Evolutionary conservation across 1,140 invertebrate genomes (phyloP), one percentile per base, ranked within the genome.

Genomic region (Calliphora vicina): DNA sequence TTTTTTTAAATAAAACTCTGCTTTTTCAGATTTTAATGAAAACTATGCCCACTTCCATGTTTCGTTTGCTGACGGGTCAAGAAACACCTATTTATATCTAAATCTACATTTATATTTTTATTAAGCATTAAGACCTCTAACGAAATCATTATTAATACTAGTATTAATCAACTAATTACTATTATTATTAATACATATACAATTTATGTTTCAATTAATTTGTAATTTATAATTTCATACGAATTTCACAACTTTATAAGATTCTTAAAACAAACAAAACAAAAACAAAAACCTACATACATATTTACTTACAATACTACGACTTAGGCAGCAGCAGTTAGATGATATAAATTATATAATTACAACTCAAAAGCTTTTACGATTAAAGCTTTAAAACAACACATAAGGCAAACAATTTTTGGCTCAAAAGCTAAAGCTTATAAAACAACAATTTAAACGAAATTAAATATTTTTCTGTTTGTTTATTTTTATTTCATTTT

Each of bases 31-130:
- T 99, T 87, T 93, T 99, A 85, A 99, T 99, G 98, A 99, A 99
- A 92, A 99, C 99, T 74, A 99, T 99, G 99, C 99, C 99, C 83
- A 99, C 99, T 83, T 99, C 99, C 73, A 99, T 99, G 97, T 99
- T 99, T 93, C 94, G 98, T 87, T 93, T 99, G 90, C 93, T 99
- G 88, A 99, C 99, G 84, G 99, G 99, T 82, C 99, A 99, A 92
- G 99, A 99, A 92, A 97, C 97, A 89, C 99, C 99, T 86, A 96
- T 99, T 92, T 99, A 99, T 92, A 99, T 99, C 92, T 97, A 96
- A 95, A 80, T 78, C 67, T 73, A 50, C 13, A 23, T 50, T 25
- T 76, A 76, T 76, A 35, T 45, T 27, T 76, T 2, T 43, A 78
- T 78, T 67, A 67, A 67, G 61, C 61, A 25, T 67, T 67, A 67